Percentiles rank a stretch among this genome's conserved stretches.
phyloP scores from a whole-genome alignment of 2,888 invertebrate species.

The Yponomeuta evonymella region DNA sequence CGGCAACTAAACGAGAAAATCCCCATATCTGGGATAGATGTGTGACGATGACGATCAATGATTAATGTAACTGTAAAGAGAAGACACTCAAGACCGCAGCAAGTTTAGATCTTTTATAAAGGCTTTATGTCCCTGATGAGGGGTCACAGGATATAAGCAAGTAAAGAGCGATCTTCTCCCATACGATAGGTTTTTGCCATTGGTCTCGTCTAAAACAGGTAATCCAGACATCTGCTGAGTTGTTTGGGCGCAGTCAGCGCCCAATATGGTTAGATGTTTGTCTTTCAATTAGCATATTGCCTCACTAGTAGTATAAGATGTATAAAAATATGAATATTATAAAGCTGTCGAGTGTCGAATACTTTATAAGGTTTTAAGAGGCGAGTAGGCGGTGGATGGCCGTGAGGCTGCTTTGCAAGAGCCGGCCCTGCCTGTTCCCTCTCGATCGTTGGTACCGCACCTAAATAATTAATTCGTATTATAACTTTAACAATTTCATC shows the following conservation, averaged over 20 bases:
- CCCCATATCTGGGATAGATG: background rate
- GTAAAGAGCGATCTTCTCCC: background rate
- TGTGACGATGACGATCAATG: background rate
- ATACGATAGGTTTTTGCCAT: background rate
- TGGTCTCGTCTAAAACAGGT: background rate
- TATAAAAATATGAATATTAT: constrained; percentile 67
- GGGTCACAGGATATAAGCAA: too few species aligned
- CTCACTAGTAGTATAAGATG: constrained; percentile 33
- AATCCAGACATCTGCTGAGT: background rate
- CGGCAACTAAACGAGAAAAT: background rate
- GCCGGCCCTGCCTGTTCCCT: constrained; percentile 36
- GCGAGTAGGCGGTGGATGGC: constrained; percentile 71
- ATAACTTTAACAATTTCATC: background rate
- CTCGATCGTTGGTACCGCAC: constrained; percentile 27
- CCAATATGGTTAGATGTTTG: constrained; percentile 31
- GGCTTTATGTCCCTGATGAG: too few species aligned
- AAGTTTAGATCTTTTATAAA: too few species aligned
- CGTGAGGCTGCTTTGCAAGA: constrained; percentile 63
- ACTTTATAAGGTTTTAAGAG: constrained; percentile 69
- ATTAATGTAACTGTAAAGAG: background rate
- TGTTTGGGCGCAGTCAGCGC: background rate
- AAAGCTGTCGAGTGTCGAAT: constrained; percentile 54
- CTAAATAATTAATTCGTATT: constrained; percentile 44
- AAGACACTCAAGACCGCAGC: background rate
- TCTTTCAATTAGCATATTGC: constrained; percentile 55